Conservation (phyloP, 2,797 vertebrate species). For the Poecilia velifera region DNA sequence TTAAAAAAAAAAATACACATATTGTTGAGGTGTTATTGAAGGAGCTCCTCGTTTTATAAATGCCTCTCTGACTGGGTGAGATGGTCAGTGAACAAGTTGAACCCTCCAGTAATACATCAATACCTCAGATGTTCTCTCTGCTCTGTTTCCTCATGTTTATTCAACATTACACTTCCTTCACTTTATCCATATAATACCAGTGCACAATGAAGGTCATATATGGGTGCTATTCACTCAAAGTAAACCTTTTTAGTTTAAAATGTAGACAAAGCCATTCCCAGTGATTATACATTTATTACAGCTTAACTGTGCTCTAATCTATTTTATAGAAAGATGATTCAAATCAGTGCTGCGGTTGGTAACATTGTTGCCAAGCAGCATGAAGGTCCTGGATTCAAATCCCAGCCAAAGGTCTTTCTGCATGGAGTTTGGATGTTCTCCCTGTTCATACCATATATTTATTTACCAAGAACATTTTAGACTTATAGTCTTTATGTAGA, state of each 20-base stretch:
- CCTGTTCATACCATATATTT: neutral
- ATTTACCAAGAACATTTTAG: neutral
- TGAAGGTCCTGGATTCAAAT: neutral
- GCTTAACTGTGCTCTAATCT: neutral
- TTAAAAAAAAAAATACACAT: neutral
- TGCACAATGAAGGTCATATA: no score
- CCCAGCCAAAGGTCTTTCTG: neutral
- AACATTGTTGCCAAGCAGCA: neutral
- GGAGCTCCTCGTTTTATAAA: neutral
- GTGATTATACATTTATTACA: neutral
- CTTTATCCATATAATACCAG: neutral
- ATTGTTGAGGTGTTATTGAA: neutral
- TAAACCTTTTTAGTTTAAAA: neutral
- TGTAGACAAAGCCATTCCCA: neutral
- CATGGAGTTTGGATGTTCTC: neutral
- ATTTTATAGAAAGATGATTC: neutral
- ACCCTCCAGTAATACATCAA: neutral
- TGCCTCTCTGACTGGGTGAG: neutral
- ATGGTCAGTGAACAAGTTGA: neutral
- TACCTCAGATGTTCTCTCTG: neutral
- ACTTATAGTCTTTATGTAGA: neutral
- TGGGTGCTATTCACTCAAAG: neutral
- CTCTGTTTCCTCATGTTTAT: neutral
- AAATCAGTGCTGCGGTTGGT: neutral
- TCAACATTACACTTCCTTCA: neutral